Conservation (phyloP, 2,888 invertebrate genomes). For the Acanthosoma haemorrhoidale region DNA sequence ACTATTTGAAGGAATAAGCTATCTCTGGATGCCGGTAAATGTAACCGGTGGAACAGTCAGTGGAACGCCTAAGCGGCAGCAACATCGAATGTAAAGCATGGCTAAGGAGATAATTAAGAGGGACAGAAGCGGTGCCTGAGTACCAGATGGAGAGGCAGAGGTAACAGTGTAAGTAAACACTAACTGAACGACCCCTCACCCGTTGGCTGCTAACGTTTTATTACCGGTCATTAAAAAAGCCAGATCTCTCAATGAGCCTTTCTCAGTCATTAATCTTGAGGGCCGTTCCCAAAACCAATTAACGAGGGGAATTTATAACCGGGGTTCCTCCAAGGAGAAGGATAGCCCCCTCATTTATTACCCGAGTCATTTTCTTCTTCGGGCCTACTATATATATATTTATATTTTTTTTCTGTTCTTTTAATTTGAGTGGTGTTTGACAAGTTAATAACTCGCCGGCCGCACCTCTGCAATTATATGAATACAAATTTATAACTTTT, state of each 20-base stretch:
- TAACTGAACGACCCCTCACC: background rate
- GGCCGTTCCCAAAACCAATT: slow-evolving; percentile 3
- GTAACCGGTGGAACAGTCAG: too few species aligned
- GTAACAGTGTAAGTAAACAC: too few species aligned
- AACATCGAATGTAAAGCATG: too few species aligned
- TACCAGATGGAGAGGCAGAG: background rate
- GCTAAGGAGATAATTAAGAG: too few species aligned
- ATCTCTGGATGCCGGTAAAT: too few species aligned
- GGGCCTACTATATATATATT: background rate
- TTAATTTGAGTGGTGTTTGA: slow-evolving; percentile 8
- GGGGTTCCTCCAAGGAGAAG: background rate
- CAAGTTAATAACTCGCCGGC: slow-evolving; percentile 11
- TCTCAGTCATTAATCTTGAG: background rate
- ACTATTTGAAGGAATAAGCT: too few species aligned
- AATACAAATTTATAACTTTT: background rate
- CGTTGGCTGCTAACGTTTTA: too few species aligned
- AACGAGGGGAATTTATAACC: slow-evolving; percentile 12
- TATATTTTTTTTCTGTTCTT: background rate
- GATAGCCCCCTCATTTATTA: background rate
- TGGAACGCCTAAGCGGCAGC: too few species aligned
- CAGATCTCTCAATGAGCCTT: background rate
- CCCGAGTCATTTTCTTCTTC: background rate
- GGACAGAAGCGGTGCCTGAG: background rate
- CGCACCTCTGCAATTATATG: slow-evolving; percentile 1
- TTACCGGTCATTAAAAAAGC: background rate